Conservation (phyloP, 2,113 vertebrate species). For the Actenoides hombroni region DNA sequence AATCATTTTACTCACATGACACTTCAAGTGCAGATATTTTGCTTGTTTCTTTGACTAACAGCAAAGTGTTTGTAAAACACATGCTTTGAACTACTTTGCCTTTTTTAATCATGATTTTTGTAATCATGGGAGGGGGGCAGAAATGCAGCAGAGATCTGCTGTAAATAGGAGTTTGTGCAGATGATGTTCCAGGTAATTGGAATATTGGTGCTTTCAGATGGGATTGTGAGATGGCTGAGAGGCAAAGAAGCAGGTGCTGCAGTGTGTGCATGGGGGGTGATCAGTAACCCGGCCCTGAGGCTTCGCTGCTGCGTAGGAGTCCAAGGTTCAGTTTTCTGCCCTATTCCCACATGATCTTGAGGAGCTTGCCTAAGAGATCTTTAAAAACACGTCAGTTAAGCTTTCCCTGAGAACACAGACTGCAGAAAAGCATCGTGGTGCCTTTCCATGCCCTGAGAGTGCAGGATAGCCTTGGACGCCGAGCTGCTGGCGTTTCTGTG, state of each 20-base stretch:
- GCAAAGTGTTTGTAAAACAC: not conserved
- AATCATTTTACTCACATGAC: not conserved
- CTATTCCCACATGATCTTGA: not conserved
- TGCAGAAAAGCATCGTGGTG: accelerated
- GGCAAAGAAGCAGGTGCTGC: not conserved
- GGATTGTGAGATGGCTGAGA: not conserved
- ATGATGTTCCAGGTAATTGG: not conserved
- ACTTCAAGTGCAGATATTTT: not conserved
- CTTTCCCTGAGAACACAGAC: not conserved
- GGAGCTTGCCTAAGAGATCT: not conserved
- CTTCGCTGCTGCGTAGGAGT: not conserved
- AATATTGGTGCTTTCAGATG: not conserved
- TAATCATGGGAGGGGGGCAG: not conserved
- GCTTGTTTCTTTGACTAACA: not conserved
- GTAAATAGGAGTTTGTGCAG: not conserved
- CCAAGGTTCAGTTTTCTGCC: not conserved
- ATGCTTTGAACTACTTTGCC: not conserved
- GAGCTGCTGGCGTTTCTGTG: accelerated
- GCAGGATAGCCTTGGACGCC: accelerated
- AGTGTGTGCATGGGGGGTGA: not conserved
- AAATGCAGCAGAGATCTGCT: not conserved
- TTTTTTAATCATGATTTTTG: not conserved
- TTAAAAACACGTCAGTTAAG: not conserved
- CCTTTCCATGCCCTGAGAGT: not conserved
- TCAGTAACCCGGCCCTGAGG: not conserved